Evolutionary conservation across 2,113 vertebrate species (phyloP), one percentile per base, ranked within the genome.

Genomic region (Lampris megalopsis): DNA sequence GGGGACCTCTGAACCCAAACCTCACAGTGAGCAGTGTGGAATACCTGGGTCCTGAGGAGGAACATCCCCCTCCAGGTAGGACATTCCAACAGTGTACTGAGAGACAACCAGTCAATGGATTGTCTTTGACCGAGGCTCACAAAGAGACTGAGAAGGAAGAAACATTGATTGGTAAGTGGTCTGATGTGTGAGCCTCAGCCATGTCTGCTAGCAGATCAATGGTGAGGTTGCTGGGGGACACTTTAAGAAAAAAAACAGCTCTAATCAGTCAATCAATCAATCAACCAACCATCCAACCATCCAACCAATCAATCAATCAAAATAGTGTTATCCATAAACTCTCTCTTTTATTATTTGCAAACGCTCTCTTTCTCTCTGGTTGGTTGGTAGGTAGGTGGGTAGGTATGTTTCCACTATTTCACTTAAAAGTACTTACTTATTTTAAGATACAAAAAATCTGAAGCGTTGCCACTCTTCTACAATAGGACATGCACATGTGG

Each of bases 1-100:
- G 93, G 56, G 89, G 91, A 41, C 37, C 89, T 62, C 78, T 94
- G 35, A 86, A 71, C 70, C 70, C 91, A 41, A 92, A 91, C 80
- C 85, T 94, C 71, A 91, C 93, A 41, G 92, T 94, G 79, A 95
- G 91, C 88, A 94, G 92, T 47, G 92, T 94, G 87, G 94, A 95
- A 77, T 94, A 94, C 73, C 92, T 94, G 37, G 92, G 94, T 73
- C 93, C 93, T 8, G 93, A 94, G 2, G 90, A 93, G 65, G 93
- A 94, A 6, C 83, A 75, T 47, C 81, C 90, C 38, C 81, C 89
- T 53, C 74, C 84, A 86, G 90, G 94, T 94, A 38, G 41, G 68
- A 71, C 52, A 7, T 35, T 62, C 35, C 11, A 4, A 61, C 48
- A 1, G n/a, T 47, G 10, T 61, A 7, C 40, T 9, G 57, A 43